Evolutionary conservation across 2,113 vertebrate genomes (phyloP), one percentile per base, ranked within the genome.

Genomic region (Colossoma macropomum): DNA sequence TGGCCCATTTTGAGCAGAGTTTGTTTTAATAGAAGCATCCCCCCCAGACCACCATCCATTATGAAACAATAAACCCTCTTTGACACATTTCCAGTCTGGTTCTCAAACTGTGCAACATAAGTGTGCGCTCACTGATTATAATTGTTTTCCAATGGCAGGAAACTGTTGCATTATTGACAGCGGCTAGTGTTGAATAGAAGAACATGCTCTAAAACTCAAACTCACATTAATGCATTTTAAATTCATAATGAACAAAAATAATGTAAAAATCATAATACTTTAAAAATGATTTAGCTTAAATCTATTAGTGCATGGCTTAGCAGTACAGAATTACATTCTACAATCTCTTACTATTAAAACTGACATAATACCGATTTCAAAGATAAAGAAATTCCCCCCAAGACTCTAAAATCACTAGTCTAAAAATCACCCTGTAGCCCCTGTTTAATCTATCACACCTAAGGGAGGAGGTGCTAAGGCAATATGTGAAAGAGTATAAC

Each of bases 281-380:
- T 7, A 45, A 45, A 45, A 45, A 6, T n/a, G 23, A 71, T 45
- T 71, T 3, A 69, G 66, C 7, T 38, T 41, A 69, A 21, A 69
- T 71, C 34, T 45, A 34, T 38, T 69, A 30, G 28, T 68, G 34
- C 17, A 71, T 15, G n/a, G 41, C n/a, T 71, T 21, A 38, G 2
- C 68, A 71, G 68, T n/a, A 11, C 68, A n/a, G 11, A 45, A 71
- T 41, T 45, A 45, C 68, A 25, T 45, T 71, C 68, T 71, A 71
- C 21, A 45, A 45, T 27, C 4, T 45, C 4, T 9, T 71, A 9
- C 21, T 45, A 71, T 71, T 71, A 71, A 41, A 71, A 71, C n/a
- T 19, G 32, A 70, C 17, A 68, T 38, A 32, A 68, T 19, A 32
- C 65, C 17, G 23, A 21, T 11, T 19, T 23, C 30, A 23, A 19